Percentiles rank a stretch among this genome's conserved stretches.
Evolutionary conservation across 1,140 invertebrate genomes (phyloP).

Genomic region (Aphis gossypii): DNA sequence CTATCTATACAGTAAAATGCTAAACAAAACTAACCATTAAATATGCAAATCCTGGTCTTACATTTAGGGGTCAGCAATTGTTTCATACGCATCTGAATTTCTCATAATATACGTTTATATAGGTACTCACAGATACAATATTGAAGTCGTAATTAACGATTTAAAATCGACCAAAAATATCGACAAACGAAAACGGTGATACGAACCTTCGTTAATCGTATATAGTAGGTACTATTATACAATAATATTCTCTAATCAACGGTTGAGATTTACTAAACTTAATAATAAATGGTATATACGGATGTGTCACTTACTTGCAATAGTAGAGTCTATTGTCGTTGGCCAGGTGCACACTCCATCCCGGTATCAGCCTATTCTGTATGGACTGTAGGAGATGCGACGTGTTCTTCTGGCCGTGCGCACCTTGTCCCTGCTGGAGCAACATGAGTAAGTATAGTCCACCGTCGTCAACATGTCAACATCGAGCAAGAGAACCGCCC

Average conservation of each 20-base stretch:
- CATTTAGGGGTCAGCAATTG: slow-evolving; percentile 25
- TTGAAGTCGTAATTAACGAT: not conserved
- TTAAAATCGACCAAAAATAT: not conserved
- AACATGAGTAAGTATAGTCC: slow-evolving; percentile 34
- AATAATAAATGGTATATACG: not conserved
- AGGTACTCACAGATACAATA: not conserved
- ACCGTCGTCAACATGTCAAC: slow-evolving; percentile 49
- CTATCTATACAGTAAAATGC: not conserved
- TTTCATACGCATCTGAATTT: not conserved
- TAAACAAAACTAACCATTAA: slow-evolving; percentile 28
- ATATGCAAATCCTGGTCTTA: slow-evolving; percentile 31
- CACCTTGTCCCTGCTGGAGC: slow-evolving; percentile 47
- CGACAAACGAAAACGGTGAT: not conserved
- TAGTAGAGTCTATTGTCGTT: slow-evolving; percentile 78
- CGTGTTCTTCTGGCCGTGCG: slow-evolving; percentile 33
- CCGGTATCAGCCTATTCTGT: slow-evolving; percentile 64
- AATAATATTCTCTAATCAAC: not conserved
- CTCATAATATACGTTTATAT: not conserved
- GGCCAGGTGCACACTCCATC: slow-evolving; percentile 77
- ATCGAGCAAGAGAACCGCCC: not conserved
- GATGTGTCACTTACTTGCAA: slow-evolving; percentile 75
- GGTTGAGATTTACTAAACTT: not conserved
- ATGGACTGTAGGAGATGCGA: slow-evolving; percentile 59
- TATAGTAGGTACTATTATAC: too few species aligned
- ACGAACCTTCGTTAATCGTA: not conserved